Conservation (phyloP, 1,140 invertebrate species). For the Camponotus pennsylvanicus region DNA sequence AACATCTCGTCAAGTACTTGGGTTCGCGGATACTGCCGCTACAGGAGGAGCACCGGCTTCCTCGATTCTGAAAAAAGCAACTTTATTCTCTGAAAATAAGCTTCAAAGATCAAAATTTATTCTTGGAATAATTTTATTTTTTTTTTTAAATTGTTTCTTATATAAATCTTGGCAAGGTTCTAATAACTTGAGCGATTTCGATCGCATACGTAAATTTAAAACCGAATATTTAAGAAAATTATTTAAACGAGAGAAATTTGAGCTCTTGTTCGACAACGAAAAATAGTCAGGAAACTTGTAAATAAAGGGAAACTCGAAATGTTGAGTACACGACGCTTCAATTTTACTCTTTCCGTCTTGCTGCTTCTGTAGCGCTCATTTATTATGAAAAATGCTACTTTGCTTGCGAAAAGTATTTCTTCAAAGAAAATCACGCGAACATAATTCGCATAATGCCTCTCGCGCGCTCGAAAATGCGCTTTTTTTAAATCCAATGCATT, state of each 20-base stretch:
- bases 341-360: slow-evolving; percentile 11
- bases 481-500: not conserved
- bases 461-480: not conserved
- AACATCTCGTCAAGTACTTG: slow-evolving; percentile 52
- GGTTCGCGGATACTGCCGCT: slow-evolving; percentile 23
- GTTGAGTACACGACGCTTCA: not conserved
- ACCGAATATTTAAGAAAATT: not conserved
- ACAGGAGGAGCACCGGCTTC: not conserved
- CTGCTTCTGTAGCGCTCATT: slow-evolving; percentile 12
- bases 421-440: slow-evolving; percentile 53
- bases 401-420: slow-evolving; percentile 35
- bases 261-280: not conserved
- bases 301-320: slow-evolving; percentile 19
- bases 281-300: slow-evolving; percentile 5
- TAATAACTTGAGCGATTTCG: not conserved
- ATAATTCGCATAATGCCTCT: slow-evolving; percentile 39
- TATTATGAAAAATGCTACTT: slow-evolving; percentile 26
- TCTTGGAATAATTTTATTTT: no score
- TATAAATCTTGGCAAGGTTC: no score
- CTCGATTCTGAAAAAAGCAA: not conserved
- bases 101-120: not conserved
- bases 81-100: not conserved
- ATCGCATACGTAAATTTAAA: not conserved
- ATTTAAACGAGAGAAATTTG: not conserved
- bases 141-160: no score